Evolutionary conservation across 2,113 vertebrate species (phyloP).

Genomic region (Hippocampus mohnikei): DNA sequence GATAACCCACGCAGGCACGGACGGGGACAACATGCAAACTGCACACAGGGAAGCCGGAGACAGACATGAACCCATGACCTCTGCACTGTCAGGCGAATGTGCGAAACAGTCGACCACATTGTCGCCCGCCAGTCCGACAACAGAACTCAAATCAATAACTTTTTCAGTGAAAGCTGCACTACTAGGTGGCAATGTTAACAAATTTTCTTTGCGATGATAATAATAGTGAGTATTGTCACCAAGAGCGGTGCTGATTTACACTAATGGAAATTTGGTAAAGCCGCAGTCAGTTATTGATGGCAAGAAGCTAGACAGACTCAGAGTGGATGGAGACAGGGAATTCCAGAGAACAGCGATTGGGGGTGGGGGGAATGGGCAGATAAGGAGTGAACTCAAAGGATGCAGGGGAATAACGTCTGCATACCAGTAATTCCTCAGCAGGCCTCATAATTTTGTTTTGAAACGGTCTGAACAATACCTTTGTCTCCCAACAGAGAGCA

Average conservation of each 20-base stretch:
- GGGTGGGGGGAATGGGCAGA: neutral
- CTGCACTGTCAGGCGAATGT: too few species aligned
- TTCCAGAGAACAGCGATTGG: slow-evolving; percentile 8
- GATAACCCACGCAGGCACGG: too few species aligned
- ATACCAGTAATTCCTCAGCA: slow-evolving; percentile 42
- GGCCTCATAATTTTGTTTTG: neutral
- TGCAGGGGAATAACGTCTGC: neutral
- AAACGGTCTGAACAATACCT: slow-evolving; percentile 9
- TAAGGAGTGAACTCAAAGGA: neutral
- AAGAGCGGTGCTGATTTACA: neutral
- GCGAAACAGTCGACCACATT: too few species aligned
- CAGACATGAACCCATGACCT: too few species aligned
- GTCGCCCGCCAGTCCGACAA: too few species aligned
- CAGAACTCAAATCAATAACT: too few species aligned
- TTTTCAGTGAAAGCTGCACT: too few species aligned
- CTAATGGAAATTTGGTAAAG: neutral
- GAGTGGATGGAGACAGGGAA: slow-evolving; percentile 1
- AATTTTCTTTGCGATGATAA: too few species aligned
- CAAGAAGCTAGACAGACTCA: slow-evolving; percentile 18
- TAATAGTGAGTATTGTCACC: neutral
- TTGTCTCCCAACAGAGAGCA: neutral
- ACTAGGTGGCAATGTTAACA: too few species aligned
- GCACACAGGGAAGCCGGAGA: too few species aligned
- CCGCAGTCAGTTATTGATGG: slow-evolving; percentile 7
- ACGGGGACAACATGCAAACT: too few species aligned